Evolutionary conservation across 2,888 invertebrate genomes (phyloP).

Genomic region (Dendrolimus houi): DNA sequence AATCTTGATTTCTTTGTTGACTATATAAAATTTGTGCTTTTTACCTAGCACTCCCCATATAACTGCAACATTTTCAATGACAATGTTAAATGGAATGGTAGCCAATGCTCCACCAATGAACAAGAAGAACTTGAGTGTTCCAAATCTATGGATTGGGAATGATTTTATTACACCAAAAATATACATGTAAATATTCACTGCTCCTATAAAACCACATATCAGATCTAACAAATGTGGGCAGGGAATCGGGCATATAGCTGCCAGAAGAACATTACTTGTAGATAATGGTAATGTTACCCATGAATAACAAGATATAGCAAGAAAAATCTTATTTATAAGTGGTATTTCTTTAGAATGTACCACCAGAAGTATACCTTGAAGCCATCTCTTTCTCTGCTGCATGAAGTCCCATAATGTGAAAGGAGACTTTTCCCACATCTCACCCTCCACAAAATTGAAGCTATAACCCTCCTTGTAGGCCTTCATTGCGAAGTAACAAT

Average conservation of each 20-base stretch:
- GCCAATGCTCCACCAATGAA: conserved; percentile 91
- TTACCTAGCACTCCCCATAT: conserved; percentile 96
- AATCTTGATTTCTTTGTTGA: conserved; percentile 91
- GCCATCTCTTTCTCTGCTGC: conserved; percentile 97
- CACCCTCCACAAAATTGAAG: conserved; percentile 97
- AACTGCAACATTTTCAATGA: conserved; percentile 96
- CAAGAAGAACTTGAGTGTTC: conserved; percentile 84
- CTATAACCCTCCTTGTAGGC: conserved; percentile 93
- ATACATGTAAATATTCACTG: conserved; percentile 98
- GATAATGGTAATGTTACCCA: conserved; percentile 97
- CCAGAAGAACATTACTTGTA: conserved; percentile 91
- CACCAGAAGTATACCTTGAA: conserved; percentile 92
- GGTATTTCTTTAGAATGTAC: conserved; percentile 92
- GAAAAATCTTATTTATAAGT: conserved; percentile 84
- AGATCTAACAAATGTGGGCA: conserved; percentile 90
- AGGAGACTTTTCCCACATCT: conserved; percentile 99
- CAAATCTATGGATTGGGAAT: conserved; percentile 92
- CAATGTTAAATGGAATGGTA: conserved; percentile 94
- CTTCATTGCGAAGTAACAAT: conserved; percentile 97
- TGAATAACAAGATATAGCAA: conserved; percentile 94
- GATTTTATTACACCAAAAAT: conserved; percentile 98
- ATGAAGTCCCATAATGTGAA: conserved; percentile 96
- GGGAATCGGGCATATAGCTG: conserved; percentile 90
- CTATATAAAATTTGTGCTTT: conserved; percentile 98
- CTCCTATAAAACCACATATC: conserved; percentile 92